A percentile compares a stretch with the other conserved stretches of the same genome.
These are phyloP conservation scores for Pteruthius melanotis DNA, from an alignment of 2,113 vertebrate species.

Conservation along the genomic window DNA sequence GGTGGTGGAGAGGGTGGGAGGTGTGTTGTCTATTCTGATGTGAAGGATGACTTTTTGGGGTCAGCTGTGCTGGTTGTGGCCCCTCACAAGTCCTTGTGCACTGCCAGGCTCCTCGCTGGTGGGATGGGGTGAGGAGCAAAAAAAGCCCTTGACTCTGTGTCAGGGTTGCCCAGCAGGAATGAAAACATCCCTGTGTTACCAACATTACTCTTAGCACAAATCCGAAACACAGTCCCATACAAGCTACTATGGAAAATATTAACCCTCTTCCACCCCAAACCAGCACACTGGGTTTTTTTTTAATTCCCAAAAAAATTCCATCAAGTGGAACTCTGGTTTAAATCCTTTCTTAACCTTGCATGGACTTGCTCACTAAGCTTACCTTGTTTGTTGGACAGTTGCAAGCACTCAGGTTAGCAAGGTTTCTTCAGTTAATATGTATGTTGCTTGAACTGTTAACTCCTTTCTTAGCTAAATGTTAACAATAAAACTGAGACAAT, in stretches of 20 bases:
- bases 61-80: neutral
- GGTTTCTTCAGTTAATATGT: neutral
- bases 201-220: neutral
- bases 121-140: neutral
- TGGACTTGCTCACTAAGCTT: neutral
- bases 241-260: neutral
- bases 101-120: neutral
- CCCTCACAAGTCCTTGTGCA: neutral
- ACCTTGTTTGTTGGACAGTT: neutral
- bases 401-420: neutral
- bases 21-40: rapidly evolving
- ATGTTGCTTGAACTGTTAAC: neutral
- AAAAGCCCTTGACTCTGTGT: neutral
- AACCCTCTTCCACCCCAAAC: neutral
- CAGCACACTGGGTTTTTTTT: neutral
- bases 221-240: neutral
- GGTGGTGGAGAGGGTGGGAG: neutral
- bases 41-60: neutral
- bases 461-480: neutral
- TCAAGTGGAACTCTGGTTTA: neutral
- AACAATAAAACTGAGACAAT: neutral
- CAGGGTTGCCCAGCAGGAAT: neutral
- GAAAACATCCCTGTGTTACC: neutral
- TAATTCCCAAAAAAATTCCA: neutral
- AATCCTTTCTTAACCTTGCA: neutral